Percentiles rank a stretch among this genome's conserved stretches.
These are phyloP conservation scores for Oxystoma pomonae DNA, from an alignment of 2,888 invertebrate genomes.

Conservation along the genomic window DNA sequence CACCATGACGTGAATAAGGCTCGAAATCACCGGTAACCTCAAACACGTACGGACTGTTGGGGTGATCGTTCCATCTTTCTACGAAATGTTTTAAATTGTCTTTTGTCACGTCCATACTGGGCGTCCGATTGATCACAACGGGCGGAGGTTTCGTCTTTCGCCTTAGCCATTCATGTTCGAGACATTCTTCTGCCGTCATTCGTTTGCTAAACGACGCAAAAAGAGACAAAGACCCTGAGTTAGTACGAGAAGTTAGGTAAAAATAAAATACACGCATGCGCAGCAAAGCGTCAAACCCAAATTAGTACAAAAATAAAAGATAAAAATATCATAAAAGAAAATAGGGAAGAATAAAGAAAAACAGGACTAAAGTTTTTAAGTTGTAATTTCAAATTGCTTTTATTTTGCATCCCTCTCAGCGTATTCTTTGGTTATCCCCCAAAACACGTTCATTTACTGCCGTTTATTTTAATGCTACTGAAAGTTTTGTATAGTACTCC, in stretches of 20 bases:
- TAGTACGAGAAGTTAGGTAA: conserved; percentile 20
- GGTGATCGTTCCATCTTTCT: conserved; percentile 85
- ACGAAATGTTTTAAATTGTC: conserved; percentile 81
- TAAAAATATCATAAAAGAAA: not conserved
- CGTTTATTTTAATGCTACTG: no score
- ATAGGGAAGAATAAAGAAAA: not conserved
- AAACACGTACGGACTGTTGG: conserved; percentile 81
- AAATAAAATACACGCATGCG: conserved; percentile 24
- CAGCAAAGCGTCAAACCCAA: conserved; percentile 37
- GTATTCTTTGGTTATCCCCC: no score
- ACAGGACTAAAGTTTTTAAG: not conserved
- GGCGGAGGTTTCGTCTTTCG: conserved; percentile 38
- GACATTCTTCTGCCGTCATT: conserved; percentile 77
- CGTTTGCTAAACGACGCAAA: conserved; percentile 62
- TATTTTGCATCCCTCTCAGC: no score
- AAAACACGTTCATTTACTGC: no score
- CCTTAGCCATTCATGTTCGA: conserved; percentile 80
- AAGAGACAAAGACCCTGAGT: conserved; percentile 45
- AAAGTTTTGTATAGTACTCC: no score
- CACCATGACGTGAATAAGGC: conserved; percentile 7
- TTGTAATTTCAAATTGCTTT: no score
- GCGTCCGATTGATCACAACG: conserved; percentile 24
- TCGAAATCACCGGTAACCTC: conserved; percentile 52
- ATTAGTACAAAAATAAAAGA: conserved; percentile 35
- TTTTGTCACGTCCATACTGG: conserved; percentile 68